Percentiles rank a stretch among this genome's conserved stretches.
These are phyloP conservation scores for Dicyrtoma fusca DNA, from an alignment of 2,888 invertebrate species.

Conservation along the genomic window DNA sequence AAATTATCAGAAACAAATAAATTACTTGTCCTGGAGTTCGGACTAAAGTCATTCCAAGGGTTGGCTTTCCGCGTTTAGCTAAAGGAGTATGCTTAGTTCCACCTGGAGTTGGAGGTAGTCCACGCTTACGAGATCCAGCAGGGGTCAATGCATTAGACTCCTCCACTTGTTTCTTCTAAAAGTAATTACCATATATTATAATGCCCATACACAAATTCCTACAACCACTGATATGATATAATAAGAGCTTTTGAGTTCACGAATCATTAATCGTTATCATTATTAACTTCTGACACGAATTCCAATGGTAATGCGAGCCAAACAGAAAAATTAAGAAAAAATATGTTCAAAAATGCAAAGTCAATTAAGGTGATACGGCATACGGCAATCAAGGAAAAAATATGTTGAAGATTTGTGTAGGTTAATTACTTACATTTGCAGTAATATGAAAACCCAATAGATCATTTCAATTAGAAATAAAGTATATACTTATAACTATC, in stretches of 20 bases:
- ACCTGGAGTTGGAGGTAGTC: conserved; percentile 24
- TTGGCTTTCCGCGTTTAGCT: neutral
- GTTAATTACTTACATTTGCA: too few species aligned
- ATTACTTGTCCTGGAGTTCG: conserved; percentile 12
- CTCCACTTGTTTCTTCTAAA: conserved; percentile 29
- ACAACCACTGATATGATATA: too few species aligned
- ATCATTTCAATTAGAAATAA: neutral
- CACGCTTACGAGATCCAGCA: conserved; percentile 19
- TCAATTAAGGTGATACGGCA: too few species aligned
- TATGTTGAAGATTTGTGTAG: too few species aligned
- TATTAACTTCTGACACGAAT: too few species aligned
- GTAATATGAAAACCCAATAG: neutral
- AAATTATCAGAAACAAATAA: neutral
- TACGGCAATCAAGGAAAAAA: too few species aligned
- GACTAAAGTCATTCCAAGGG: neutral
- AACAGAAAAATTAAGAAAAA: neutral
- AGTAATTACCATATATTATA: conserved; percentile 12
- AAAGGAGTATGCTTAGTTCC: neutral
- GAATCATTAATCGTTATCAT: too few species aligned
- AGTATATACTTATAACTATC: too few species aligned
- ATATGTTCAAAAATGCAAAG: neutral
- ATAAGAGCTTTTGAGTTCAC: too few species aligned
- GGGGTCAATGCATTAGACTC: conserved; percentile 28
- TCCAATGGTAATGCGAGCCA: neutral
- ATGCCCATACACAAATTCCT: too few species aligned